phyloP scores from a whole-genome alignment of 2,113 vertebrate species.

The Narcine bancroftii region DNA sequence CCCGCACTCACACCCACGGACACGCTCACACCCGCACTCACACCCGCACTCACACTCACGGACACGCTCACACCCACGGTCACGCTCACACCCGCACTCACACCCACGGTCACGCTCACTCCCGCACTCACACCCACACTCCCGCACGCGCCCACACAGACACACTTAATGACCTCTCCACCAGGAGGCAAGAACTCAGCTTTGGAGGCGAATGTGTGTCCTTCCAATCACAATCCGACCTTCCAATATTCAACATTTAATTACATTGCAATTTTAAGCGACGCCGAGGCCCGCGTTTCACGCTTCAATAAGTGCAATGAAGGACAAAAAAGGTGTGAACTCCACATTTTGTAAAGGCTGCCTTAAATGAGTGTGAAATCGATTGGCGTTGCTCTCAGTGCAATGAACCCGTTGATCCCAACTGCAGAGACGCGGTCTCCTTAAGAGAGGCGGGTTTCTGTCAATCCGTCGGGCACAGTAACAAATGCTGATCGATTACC shows the following conservation, averaged over 20 bases:
- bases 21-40: no score
- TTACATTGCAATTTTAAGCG: neutral
- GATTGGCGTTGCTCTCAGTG: neutral
- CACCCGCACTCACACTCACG: no score
- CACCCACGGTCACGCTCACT: no score
- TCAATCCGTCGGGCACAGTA: neutral
- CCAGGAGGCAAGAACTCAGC: no score
- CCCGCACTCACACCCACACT: no score
- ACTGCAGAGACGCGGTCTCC: neutral
- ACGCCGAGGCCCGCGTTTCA: no score
- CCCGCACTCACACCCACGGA: no score
- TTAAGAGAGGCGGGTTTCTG: neutral
- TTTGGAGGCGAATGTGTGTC: neutral
- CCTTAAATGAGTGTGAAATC: neutral
- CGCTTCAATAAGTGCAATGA: neutral
- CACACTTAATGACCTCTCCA: no score
- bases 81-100: no score
- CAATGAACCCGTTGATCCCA: conserved; percentile 6
- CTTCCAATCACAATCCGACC: neutral
- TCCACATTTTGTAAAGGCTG: neutral
- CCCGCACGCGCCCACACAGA: no score
- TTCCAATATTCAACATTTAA: neutral
- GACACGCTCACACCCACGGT: no score
- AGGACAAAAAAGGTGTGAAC: neutral
- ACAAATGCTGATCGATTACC: neutral